Conservation (phyloP, 2,888 invertebrate genomes). For the Erebia ligea region DNA sequence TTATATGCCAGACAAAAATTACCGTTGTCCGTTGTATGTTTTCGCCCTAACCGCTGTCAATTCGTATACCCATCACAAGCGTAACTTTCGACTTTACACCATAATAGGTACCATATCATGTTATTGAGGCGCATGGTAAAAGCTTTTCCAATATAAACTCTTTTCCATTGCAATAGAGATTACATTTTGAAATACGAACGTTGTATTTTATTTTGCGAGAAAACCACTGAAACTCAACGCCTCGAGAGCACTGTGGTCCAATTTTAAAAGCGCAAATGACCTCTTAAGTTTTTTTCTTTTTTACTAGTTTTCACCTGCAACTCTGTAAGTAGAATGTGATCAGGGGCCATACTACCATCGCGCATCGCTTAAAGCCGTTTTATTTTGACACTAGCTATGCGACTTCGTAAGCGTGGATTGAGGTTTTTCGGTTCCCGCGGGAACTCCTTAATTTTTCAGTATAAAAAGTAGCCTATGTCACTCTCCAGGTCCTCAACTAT, state of each 20-base stretch:
- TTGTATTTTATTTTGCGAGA: slow-evolving; percentile 40
- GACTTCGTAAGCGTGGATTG: too few relatives aligned
- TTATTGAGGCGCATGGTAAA: slow-evolving; percentile 21
- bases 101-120: slow-evolving; percentile 45
- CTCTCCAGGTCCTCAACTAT: too few relatives aligned
- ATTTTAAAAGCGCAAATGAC: slow-evolving; percentile 32
- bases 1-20: too few relatives aligned
- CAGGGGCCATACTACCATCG: too few relatives aligned
- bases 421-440: too few relatives aligned
- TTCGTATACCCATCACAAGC: slow-evolving; percentile 59
- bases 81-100: slow-evolving; percentile 56
- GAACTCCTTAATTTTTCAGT: too few relatives aligned
- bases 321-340: background rate
- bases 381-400: too few relatives aligned
- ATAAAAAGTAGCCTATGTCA: too few relatives aligned
- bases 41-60: slow-evolving; percentile 50
- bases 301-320: background rate
- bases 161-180: slow-evolving; percentile 29
- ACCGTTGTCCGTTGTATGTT: too few relatives aligned
- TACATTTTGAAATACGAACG: slow-evolving; percentile 3
- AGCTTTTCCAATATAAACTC: slow-evolving; percentile 37
- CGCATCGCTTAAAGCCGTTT: too few relatives aligned
- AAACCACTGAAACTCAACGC: slow-evolving; percentile 69
- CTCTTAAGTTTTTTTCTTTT: slow-evolving; percentile 12
- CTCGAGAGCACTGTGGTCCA: slow-evolving; percentile 44